phyloP scores from a whole-genome alignment of 2,113 vertebrate species.

The Ploceus nigricollis region DNA sequence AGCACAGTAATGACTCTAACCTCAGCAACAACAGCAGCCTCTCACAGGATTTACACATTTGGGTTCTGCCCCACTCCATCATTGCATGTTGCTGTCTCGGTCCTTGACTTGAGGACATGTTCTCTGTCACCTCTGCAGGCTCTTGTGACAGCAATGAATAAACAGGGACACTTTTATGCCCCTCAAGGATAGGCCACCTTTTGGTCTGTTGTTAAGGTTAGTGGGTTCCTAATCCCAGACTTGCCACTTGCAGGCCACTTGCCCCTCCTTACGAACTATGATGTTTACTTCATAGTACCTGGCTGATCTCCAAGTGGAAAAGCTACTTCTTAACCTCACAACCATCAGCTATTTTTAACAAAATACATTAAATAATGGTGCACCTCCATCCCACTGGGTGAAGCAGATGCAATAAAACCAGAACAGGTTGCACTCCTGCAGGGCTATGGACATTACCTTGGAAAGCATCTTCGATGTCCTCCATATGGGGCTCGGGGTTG shows the following conservation, averaged over 20 bases:
- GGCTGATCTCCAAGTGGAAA: neutral
- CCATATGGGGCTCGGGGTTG: conserved; percentile 76
- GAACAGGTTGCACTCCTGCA: neutral
- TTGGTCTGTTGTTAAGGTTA: neutral
- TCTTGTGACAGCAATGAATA: neutral
- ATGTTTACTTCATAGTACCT: neutral
- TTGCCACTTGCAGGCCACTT: neutral
- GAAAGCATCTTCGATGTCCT: conserved; percentile 87
- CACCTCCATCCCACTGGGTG: neutral
- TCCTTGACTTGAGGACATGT: neutral
- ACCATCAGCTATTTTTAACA: neutral
- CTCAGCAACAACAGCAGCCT: neutral
- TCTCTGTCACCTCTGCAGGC: neutral
- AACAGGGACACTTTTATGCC: neutral
- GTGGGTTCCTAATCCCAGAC: neutral
- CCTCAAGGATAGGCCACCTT: neutral
- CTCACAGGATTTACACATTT: neutral
- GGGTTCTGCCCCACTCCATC: neutral
- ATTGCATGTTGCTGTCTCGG: neutral
- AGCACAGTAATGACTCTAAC: neutral
- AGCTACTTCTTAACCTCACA: neutral
- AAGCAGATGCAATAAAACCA: neutral
- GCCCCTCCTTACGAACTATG: neutral
- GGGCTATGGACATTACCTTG: conserved; percentile 76
- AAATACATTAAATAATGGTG: neutral